Conservation (phyloP, 2,888 invertebrate species). For the Hirtodrosophila duncani region DNA sequence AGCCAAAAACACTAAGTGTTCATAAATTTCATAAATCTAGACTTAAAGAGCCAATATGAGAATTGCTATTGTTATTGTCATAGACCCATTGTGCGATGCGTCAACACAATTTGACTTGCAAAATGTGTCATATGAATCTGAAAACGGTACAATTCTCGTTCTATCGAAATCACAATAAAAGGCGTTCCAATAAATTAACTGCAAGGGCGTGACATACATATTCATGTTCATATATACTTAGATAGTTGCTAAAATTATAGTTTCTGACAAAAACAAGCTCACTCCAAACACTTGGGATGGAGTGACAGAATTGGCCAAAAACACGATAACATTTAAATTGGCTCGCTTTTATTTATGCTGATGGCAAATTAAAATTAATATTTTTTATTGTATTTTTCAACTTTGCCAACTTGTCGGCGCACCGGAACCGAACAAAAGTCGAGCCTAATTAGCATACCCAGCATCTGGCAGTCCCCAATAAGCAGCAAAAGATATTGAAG, state of each 20-base stretch:
- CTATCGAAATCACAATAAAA: slow-evolving; percentile 2
- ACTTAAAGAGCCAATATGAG: slow-evolving; percentile 30
- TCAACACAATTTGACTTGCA: slow-evolving; percentile 39
- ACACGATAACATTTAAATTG: slow-evolving; percentile 30
- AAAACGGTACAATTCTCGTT: slow-evolving; percentile 22
- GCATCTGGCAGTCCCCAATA: slow-evolving; percentile 15
- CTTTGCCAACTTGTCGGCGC: slow-evolving; percentile 35
- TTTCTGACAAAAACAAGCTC: too few species aligned
- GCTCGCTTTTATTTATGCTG: slow-evolving; percentile 36
- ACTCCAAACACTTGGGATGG: too few species aligned
- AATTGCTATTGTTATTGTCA: slow-evolving; percentile 34
- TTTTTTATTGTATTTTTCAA: slow-evolving; percentile 30
- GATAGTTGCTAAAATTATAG: slow-evolving; percentile 4
- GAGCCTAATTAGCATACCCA: slow-evolving; percentile 49
- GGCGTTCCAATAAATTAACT: slow-evolving; percentile 22
- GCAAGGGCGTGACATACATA: slow-evolving; percentile 51
- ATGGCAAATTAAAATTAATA: slow-evolving; percentile 40
- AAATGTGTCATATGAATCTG: slow-evolving; percentile 40
- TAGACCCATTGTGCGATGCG: slow-evolving; percentile 28
- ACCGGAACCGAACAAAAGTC: slow-evolving; percentile 52
- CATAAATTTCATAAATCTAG: slow-evolving; percentile 44
- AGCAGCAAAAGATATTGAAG: slow-evolving; percentile 16
- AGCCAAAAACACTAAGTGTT: slow-evolving; percentile 11
- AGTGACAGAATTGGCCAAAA: too few species aligned
- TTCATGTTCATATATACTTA: slow-evolving; percentile 10